phyloP scores from a whole-genome alignment of 1,140 invertebrate species.

The Pseudomyrmex cubaensis region DNA sequence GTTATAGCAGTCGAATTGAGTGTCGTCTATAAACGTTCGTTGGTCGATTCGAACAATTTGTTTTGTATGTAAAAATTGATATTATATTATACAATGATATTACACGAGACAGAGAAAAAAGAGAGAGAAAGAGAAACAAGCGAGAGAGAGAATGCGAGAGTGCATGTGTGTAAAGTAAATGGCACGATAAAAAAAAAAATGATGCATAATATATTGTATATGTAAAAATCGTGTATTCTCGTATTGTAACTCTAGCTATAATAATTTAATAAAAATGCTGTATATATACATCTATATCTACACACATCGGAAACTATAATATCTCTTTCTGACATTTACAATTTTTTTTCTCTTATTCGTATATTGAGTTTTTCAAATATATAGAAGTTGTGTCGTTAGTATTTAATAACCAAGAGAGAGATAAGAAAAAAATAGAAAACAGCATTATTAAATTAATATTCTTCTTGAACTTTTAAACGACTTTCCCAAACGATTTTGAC shows the following conservation, averaged over 20 bases:
- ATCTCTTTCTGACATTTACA: not conserved
- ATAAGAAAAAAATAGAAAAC: not conserved
- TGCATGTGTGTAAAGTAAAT: slow-evolving; percentile 52
- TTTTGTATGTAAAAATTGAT: slow-evolving; percentile 60
- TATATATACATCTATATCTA: slow-evolving; percentile 67
- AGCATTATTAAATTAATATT: not conserved
- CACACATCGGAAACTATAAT: not conserved
- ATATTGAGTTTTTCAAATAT: too few species aligned
- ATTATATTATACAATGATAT: slow-evolving; percentile 37
- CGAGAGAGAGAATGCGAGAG: not conserved
- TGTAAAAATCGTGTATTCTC: slow-evolving; percentile 81
- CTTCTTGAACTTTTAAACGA: not conserved
- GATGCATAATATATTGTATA: slow-evolving; percentile 74
- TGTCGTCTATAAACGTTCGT: slow-evolving; percentile 56
- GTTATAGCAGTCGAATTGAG: slow-evolving; percentile 47
- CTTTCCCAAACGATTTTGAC: not conserved
- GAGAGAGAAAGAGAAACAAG: slow-evolving; percentile 13
- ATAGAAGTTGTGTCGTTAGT: too few species aligned
- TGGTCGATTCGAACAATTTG: slow-evolving; percentile 61
- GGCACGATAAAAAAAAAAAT: slow-evolving; percentile 39
- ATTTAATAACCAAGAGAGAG: too few species aligned
- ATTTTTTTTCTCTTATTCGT: too few species aligned
- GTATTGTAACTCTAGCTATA: slow-evolving; percentile 76
- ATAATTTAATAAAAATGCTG: slow-evolving; percentile 80
- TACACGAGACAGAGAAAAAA: not conserved